phyloP scores from a whole-genome alignment of 2,113 vertebrate genomes.

The Leptobrachium leishanense region DNA sequence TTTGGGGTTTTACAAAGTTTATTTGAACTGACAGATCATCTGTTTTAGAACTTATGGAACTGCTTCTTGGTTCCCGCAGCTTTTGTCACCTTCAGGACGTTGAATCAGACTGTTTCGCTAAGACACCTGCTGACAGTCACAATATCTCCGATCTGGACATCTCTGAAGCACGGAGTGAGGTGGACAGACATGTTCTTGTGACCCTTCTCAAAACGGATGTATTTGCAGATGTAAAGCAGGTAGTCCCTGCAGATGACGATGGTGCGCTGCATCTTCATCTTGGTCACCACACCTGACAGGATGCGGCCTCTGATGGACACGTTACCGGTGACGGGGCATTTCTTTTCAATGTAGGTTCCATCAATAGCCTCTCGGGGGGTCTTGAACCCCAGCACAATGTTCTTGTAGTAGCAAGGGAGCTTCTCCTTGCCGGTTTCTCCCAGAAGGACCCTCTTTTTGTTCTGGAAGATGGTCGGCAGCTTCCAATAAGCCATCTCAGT shows the following conservation, averaged over 20 bases:
- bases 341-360: slow-evolving; percentile 96
- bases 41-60: slow-evolving; percentile 80
- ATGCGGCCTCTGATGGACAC: too few relatives aligned
- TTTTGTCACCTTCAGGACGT: slow-evolving; percentile 50
- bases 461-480: slow-evolving; percentile 98
- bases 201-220: slow-evolving; percentile 97
- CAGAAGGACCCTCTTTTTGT: slow-evolving; percentile 88
- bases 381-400: slow-evolving; percentile 92
- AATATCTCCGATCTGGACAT: slow-evolving; percentile 85
- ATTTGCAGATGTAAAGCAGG: slow-evolving; percentile 96
- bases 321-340: slow-evolving; percentile 94
- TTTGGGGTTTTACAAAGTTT: slow-evolving; percentile 46
- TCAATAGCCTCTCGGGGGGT: slow-evolving; percentile 95
- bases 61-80: slow-evolving; percentile 65
- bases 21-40: slow-evolving; percentile 29
- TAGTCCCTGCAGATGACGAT: slow-evolving; percentile 48
- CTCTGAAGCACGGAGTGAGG: slow-evolving; percentile 93
- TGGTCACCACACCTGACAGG: too few relatives aligned
- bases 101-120: slow-evolving; percentile 93
- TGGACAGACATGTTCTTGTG: slow-evolving; percentile 98
- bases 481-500: slow-evolving; percentile 94
- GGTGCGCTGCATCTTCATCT: too few relatives aligned
- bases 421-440: slow-evolving; percentile 86
- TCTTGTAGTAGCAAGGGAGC: slow-evolving; percentile 87
- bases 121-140: slow-evolving; percentile 89